Evolutionary conservation across 2,888 invertebrate genomes (phyloP), one percentile per base, ranked within the genome.

Genomic region (Sphaerophoria taeniata): DNA sequence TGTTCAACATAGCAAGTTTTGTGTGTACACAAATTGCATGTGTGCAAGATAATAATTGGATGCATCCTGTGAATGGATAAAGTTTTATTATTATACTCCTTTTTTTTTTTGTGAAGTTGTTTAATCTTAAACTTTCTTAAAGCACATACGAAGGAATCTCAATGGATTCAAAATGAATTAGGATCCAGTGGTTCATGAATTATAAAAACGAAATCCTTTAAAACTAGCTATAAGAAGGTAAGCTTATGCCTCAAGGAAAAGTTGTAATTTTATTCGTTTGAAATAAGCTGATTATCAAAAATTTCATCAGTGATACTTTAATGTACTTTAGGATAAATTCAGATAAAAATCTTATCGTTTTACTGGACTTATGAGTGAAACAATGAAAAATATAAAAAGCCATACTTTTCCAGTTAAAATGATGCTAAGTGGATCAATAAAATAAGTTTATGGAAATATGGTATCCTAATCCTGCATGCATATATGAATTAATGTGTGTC

Each of bases 41-140:
- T 80, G 49, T 51, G 58, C 31, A 34, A 43, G 43, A 63, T 77
- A 80, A 84, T 84, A 80, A 84, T 84, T 80, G 84, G 71, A 84
- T 84, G 80, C 67, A 49, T 55, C 56, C 71, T 69, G 75, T 43
- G 75, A 34, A 16, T 43, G 61, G 67, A 55, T 61, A 67, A 53
- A 67, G 58, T 65, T 53, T 61, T 9, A n/a, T 6, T 33, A n/a
- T 4, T 24, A 71, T 53, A 11, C 24, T 24, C 24, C 24, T 24
- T 24, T 55, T n/a, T n/a, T 60, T 43, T 36, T 71, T 55, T 53
- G 73, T 12, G 7, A 53, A 53, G 67, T 67, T 39, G 53, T 39
- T 67, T 34, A 65, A 65, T 65, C 65, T 49, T 65, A 33, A 49
- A 49, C 49, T 49, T 49, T 49, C 6, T 49, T 7, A 65, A 65